Evolutionary conservation across 2,888 invertebrate species (phyloP).

Genomic region (Eupelmus urozonus): DNA sequence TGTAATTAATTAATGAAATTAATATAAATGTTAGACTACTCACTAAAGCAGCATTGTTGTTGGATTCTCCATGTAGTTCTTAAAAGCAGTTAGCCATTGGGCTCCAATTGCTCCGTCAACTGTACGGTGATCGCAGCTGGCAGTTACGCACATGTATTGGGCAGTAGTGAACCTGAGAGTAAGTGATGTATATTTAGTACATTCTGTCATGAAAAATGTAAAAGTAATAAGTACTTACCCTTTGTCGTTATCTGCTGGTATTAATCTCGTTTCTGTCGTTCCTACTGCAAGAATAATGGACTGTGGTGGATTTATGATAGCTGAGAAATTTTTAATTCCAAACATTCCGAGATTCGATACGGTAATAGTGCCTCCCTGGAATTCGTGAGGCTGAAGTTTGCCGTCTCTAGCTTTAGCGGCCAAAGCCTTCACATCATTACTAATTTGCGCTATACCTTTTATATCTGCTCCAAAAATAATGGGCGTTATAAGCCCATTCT

Average conservation of each 20-base stretch:
- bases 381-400: conserved; percentile 94
- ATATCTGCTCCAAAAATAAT: conserved; percentile 94
- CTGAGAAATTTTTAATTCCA: conserved; percentile 91
- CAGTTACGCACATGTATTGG: conserved; percentile 91
- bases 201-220: neutral
- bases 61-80: conserved; percentile 93
- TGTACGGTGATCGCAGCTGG: conserved; percentile 98
- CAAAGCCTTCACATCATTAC: conserved; percentile 86
- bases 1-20: neutral
- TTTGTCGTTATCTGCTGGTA: conserved; percentile 85
- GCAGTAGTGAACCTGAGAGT: conserved; percentile 83
- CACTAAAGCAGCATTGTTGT: conserved; percentile 92
- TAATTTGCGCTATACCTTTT: conserved; percentile 92
- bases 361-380: conserved; percentile 97
- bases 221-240: conserved; percentile 85
- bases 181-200: neutral
- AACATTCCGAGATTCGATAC: conserved; percentile 98
- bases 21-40: conserved; percentile 38
- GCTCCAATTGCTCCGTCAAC: conserved; percentile 99
- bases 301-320: conserved; percentile 98
- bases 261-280: conserved; percentile 85
- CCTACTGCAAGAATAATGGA: conserved; percentile 96
- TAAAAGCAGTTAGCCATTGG: conserved; percentile 94
- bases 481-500: conserved; percentile 96
- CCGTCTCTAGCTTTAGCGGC: conserved; percentile 93